These are phyloP conservation scores for Siphamia tubifer DNA, from an alignment of 2,113 vertebrate genomes.

Conservation along the genomic window DNA sequence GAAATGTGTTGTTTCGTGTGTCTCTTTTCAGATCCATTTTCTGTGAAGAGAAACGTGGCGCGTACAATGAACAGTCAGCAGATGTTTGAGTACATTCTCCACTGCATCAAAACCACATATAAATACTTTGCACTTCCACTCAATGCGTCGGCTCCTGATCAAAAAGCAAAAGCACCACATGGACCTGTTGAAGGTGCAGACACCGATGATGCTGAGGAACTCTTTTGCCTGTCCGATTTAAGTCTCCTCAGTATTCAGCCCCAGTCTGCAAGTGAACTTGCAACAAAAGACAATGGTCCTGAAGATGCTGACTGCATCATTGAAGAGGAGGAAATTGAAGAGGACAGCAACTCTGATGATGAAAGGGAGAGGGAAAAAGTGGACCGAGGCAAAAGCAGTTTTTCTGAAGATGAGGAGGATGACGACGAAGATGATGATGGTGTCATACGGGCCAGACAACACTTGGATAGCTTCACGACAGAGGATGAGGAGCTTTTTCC, in stretches of 20 bases:
- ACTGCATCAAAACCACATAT: slow-evolving; percentile 92
- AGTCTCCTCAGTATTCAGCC: slow-evolving; percentile 33
- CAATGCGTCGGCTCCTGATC: slow-evolving; percentile 26
- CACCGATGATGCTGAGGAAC: background rate
- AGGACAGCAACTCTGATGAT: slow-evolving; percentile 76
- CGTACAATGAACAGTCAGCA: slow-evolving; percentile 91
- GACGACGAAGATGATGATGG: slow-evolving; percentile 64
- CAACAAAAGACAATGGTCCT: slow-evolving; percentile 31
- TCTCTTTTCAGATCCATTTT: slow-evolving; percentile 86
- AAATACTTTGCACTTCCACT: slow-evolving; percentile 92
- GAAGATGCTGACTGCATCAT: slow-evolving; percentile 81
- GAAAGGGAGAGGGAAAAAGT: slow-evolving; percentile 78
- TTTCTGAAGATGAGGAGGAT: slow-evolving; percentile 32
- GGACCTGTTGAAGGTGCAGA: background rate
- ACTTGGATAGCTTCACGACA: slow-evolving; percentile 66
- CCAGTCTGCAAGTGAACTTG: background rate
- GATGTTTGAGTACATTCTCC: slow-evolving; percentile 89
- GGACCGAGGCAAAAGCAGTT: slow-evolving; percentile 68
- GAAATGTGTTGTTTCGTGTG: background rate
- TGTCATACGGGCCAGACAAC: slow-evolving; percentile 39
- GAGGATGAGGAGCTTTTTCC: slow-evolving; percentile 80
- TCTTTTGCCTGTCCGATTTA: background rate
- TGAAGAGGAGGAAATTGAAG: slow-evolving; percentile 79
- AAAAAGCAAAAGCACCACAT: background rate
- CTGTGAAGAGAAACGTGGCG: slow-evolving; percentile 91